phyloP scores from a whole-genome alignment of 2,888 invertebrate genomes.

The Aleiodes testaceus region DNA sequence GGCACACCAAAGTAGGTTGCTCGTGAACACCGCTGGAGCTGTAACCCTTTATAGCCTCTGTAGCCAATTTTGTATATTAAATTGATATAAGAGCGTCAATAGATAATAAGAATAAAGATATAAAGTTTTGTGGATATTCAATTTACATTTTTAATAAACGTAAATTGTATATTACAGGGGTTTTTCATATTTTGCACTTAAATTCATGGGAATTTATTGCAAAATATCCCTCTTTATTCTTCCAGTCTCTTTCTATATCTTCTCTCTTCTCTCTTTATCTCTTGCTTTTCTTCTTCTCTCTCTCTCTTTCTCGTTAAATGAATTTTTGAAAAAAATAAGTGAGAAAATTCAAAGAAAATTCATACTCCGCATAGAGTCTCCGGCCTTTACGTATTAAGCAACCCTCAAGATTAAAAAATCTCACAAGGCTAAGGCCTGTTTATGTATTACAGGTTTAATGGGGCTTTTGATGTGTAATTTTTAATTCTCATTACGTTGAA shows the following conservation, averaged over 20 bases:
- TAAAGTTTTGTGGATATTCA: slow-evolving; percentile 40
- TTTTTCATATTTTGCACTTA: no score
- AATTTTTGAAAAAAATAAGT: slow-evolving; percentile 3
- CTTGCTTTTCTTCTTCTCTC: slow-evolving; percentile 1
- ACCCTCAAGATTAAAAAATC: slow-evolving; percentile 11
- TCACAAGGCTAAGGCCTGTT: slow-evolving; percentile 12
- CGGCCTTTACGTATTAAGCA: slow-evolving; percentile 34
- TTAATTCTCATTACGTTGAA: slow-evolving; percentile 50
- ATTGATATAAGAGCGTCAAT: slow-evolving; percentile 19
- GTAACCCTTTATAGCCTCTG: slow-evolving; percentile 62
- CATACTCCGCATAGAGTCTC: slow-evolving; percentile 38
- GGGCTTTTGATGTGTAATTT: slow-evolving; percentile 32
- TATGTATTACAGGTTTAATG: not conserved
- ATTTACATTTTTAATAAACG: slow-evolving; percentile 34
- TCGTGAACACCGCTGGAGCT: slow-evolving; percentile 71
- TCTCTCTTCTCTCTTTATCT: no score
- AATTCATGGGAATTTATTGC: no score
- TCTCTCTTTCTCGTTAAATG: not conserved
- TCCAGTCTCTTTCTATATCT: no score
- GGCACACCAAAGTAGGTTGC: slow-evolving; percentile 72
- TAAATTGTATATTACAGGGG: slow-evolving; percentile 26
- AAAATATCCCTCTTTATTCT: no score
- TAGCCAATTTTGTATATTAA: slow-evolving; percentile 58
- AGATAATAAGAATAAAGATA: slow-evolving; percentile 26
- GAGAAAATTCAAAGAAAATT: slow-evolving; percentile 7